Evolutionary conservation across 37 sponge, comb jelly and placozoan species (phyloP), one percentile per base, ranked within the genome.

Genomic region (Petrosia ficiformis): DNA sequence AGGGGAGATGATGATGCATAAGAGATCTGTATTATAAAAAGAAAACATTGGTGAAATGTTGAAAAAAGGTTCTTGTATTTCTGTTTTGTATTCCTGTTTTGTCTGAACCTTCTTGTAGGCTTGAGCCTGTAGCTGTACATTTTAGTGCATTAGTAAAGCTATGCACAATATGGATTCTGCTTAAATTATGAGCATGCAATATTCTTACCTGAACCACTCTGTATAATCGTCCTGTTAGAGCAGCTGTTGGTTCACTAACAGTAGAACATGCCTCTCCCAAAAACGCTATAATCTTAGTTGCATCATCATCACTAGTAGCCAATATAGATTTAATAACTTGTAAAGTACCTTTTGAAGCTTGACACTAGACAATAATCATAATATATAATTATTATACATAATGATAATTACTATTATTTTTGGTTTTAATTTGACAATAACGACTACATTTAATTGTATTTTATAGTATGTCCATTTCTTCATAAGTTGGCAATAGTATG

Each of bases 281-380:
- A 70, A 90, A 82, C 75, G 77, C 73, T 39, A 78, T 59, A 39
- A 71, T 72, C 5, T 67, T 32, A 25, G 21, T 4, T 32, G 48
- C 73, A 60, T 52, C 19, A 19, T 22, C 24, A 39, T 42, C 39
- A 39, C 72, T 43, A 31, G 52, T 73, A 22, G 8, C 54, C 8
- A 86, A 56, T n/a, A 82, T 68, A 16, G 80, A 31, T 54, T 78
- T 39, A n/a, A 90, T 82, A 57, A 90, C 44, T 61, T 79, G 73
- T 86, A 86, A 90, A 26, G 86, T 84, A 28, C 77, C 90, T 48
- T 90, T 82, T 0, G 90, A 76, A 8, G 86, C 68, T 26, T 73
- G 65, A 72, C 86, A 84, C 90, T 90, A 48, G 14, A 48, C 14
- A 16, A 16, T n/a, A n/a, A n/a, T n/a, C n/a, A n/a, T n/a, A n/a